A percentile compares a stretch with the other conserved stretches of the same genome.
These are phyloP conservation scores for Enteromius unitaeniatus DNA, from an alignment of 2,797 vertebrate genomes.

Conservation along the genomic window DNA sequence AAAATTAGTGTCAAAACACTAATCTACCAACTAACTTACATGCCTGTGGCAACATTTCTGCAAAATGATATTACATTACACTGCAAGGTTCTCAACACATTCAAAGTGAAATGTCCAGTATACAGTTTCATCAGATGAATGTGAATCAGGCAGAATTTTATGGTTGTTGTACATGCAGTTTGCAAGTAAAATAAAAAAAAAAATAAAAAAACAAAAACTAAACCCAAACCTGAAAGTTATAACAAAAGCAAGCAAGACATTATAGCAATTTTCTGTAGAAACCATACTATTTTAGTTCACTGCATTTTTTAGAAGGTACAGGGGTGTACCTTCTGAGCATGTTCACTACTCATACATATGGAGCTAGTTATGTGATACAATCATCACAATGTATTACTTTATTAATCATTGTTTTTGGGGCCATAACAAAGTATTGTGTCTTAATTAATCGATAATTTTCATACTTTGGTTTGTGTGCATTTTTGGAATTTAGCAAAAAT, in stretches of 20 bases:
- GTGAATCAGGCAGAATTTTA: not conserved
- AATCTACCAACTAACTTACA: not conserved
- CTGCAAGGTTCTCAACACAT: not conserved
- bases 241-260: not conserved
- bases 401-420: not conserved
- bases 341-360: not conserved
- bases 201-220: not conserved
- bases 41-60: not conserved
- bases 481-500: not conserved
- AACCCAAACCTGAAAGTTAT: not conserved
- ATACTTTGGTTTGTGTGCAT: not conserved
- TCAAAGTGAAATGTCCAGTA: not conserved
- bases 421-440: not conserved
- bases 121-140: not conserved
- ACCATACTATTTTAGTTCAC: not conserved
- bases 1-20: not conserved
- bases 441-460: not conserved
- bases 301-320: not conserved
- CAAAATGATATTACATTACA: not conserved
- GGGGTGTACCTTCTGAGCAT: not conserved
- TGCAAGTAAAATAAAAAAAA: not conserved
- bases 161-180: not conserved
- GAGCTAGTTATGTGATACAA: not conserved
- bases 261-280: not conserved
- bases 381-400: not conserved